Evolutionary conservation across 2,113 vertebrate species (phyloP), one percentile per base, ranked within the genome.

Genomic region (Okapia johnstoni): DNA sequence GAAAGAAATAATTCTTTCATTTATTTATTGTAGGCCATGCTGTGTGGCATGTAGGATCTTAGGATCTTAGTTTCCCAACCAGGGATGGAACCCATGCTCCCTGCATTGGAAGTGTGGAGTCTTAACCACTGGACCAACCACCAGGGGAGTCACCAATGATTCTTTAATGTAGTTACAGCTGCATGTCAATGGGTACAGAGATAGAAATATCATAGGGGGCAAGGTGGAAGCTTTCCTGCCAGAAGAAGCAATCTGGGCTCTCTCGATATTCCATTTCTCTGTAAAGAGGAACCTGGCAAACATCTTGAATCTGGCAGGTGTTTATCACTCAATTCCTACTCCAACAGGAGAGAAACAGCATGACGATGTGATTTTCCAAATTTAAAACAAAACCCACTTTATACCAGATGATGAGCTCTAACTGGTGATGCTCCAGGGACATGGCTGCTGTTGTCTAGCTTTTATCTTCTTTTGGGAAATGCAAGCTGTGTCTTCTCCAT

Each of bases 331-430:
- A 80, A 63, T 94, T 76, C 55, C 40, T 94, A 26, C 77, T 95
- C 92, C 30, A 88, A 73, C n/a, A 85, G 76, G 79, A 76, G 86
- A 93, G 60, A 96, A 97, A 79, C 33, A 97, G 93, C 80, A 50
- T 85, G 90, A 88, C 0, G 1, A 86, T 58, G 60, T 70, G 52
- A 73, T 61, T 80, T 92, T 97, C 90, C 81, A 97, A 88, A 96
- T 97, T 91, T 92, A 93, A 95, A 98, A 92, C 85, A 97, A 96
- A 98, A 83, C 40, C 55, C 57, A 80, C 93, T 96, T 95, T 85
- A 30, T 90, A 76, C 84, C 58, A 84, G 76, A 86, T 83, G 85
- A 84, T 73, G 66, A 93, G 60, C 70, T 90, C 50, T 88, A 70
- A 60, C 63, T 79, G 81, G 95, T 61, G 30, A 50, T 21, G 43